phyloP scores from a whole-genome alignment of 1,140 invertebrate genomes.

The Procambarus virginalis region DNA sequence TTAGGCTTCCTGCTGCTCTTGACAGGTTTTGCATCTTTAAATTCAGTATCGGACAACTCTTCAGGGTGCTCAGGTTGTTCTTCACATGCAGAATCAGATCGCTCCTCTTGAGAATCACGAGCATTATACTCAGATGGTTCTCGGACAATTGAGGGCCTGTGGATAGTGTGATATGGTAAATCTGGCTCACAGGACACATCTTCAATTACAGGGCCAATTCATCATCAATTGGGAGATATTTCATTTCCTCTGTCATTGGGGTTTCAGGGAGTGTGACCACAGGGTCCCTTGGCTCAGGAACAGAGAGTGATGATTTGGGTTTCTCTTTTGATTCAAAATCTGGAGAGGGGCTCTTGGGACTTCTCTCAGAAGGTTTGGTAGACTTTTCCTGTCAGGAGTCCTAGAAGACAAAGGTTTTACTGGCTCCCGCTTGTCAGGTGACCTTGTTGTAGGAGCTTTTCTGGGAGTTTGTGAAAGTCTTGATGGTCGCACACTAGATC shows the following conservation, averaged over 20 bases:
- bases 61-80: not conserved
- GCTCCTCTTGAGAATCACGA: constrained; percentile 37
- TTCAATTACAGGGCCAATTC: constrained; percentile 61
- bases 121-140: constrained; percentile 67
- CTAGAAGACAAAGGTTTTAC: constrained; percentile 26
- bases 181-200: constrained; percentile 67
- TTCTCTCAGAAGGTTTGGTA: constrained; percentile 31
- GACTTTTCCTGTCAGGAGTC: constrained; percentile 27
- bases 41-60: constrained; percentile 21
- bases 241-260: constrained; percentile 70
- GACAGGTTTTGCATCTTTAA: not conserved
- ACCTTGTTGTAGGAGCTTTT: constrained; percentile 45
- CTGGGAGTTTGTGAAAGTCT: constrained; percentile 44
- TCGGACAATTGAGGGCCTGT: constrained; percentile 67
- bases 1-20: not conserved
- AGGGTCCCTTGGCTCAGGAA: constrained; percentile 43
- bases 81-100: constrained; percentile 25
- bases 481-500: constrained; percentile 21
- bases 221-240: constrained; percentile 48
- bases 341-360: not conserved
- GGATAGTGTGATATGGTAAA: constrained; percentile 64
- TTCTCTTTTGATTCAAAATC: constrained; percentile 8
- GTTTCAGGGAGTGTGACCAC: constrained; percentile 67
- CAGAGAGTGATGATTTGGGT: constrained; percentile 17
- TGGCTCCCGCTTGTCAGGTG: constrained; percentile 57